phyloP scores from a whole-genome alignment of 2,888 invertebrate genomes.

The Elmis aenea region DNA sequence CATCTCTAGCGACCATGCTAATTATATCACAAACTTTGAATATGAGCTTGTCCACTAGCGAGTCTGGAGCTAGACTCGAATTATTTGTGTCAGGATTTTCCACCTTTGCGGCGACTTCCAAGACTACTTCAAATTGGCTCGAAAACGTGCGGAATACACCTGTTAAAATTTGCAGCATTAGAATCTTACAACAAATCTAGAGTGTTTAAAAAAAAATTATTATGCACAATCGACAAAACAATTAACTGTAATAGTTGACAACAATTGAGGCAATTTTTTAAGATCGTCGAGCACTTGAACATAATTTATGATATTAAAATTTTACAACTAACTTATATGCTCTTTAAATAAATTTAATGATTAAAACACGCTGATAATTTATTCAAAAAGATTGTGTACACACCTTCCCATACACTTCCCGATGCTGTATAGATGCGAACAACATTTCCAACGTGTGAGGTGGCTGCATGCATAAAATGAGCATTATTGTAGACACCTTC shows the following conservation, averaged over 20 bases:
- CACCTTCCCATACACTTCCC: constrained; percentile 82
- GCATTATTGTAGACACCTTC: constrained; percentile 89
- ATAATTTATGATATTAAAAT: too few species aligned
- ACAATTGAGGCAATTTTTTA: too few species aligned
- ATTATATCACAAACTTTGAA: constrained; percentile 83
- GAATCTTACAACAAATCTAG: constrained; percentile 3
- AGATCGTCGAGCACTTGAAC: too few species aligned
- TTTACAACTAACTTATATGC: too few species aligned
- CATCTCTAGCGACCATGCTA: constrained; percentile 74
- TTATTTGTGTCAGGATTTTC: constrained; percentile 56
- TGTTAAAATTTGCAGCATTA: too few species aligned
- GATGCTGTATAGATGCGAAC: constrained; percentile 80
- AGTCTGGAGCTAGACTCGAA: constrained; percentile 58
- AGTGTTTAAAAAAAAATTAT: neutral
- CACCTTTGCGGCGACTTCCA: constrained; percentile 82
- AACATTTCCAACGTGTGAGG: constrained; percentile 77
- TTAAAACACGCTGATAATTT: too few species aligned
- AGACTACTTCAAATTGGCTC: constrained; percentile 77
- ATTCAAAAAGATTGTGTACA: too few species aligned
- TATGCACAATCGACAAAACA: too few species aligned
- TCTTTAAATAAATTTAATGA: too few species aligned
- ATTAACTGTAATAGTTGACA: too few species aligned
- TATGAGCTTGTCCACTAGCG: constrained; percentile 72
- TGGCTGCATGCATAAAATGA: constrained; percentile 84
- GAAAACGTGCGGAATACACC: constrained; percentile 82